phyloP scores from a whole-genome alignment of 2,797 vertebrate genomes.

The Chiloscyllium punctatum region DNA sequence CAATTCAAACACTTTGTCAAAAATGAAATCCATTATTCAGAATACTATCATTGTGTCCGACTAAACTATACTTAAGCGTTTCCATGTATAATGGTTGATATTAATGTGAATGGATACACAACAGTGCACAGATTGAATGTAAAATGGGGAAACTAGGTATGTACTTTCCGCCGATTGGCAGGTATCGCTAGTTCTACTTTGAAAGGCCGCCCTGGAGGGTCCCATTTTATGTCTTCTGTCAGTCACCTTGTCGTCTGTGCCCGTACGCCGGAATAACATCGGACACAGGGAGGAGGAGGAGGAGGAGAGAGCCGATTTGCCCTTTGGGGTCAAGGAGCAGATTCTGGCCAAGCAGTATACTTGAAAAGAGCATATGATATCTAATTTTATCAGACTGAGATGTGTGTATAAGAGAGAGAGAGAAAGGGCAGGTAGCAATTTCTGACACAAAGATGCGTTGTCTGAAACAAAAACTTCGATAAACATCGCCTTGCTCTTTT shows the following conservation, averaged over 20 bases:
- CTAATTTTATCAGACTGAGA: background rate
- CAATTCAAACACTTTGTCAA: background rate
- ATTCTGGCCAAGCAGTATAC: constrained; percentile 45
- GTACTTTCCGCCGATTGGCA: constrained; percentile 4
- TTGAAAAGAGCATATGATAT: background rate
- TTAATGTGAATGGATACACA: background rate
- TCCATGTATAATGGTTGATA: background rate
- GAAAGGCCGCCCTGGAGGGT: background rate
- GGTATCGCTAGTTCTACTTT: background rate
- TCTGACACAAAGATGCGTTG: background rate
- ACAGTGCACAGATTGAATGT: background rate
- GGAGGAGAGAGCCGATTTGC: constrained; percentile 44
- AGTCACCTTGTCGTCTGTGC: constrained; percentile 55
- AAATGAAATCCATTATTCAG: background rate
- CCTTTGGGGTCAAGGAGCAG: constrained; percentile 58
- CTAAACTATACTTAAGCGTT: background rate
- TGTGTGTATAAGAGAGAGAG: background rate
- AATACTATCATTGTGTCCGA: background rate
- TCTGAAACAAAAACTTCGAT: background rate
- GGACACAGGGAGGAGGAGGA: constrained; percentile 49
- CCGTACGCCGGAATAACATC: constrained; percentile 58
- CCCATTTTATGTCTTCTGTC: constrained; percentile 49
- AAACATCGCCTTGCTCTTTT: background rate
- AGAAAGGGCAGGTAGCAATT: background rate
- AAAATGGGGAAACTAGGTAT: background rate